Evolutionary conservation across 1,140 invertebrate species (phyloP), one percentile per base, ranked within the genome.

Genomic region (Procambarus clarkii): DNA sequence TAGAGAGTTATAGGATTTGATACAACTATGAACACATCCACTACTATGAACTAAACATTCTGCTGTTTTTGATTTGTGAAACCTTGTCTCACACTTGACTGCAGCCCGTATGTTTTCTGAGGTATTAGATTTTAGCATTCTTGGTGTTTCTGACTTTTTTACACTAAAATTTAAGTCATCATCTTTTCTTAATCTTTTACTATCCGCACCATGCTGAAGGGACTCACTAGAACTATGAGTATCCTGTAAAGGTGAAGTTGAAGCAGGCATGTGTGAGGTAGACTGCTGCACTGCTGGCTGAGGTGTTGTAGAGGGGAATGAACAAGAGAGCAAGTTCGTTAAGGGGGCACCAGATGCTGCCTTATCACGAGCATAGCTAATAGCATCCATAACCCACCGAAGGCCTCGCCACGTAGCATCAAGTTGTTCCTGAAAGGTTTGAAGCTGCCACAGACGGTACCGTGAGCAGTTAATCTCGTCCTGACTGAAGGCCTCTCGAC

Each of bases 341-440:
- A 93, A 44, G 24, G 82, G 91, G 54, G 91, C 85, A 48, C 92
- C 92, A 54, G 88, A 85, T 64, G 87, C 79, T 34, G 92, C 87
- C 91, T 97, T 97, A 94, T 99, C 98, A 86, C 98, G 95, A 1
- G 98, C 98, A 94, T 98, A 98, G 0, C 97, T 97, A 69, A 99
- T 97, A 3, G 98, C 96, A 93, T 99, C 98, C 96, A 98, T 98
- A 0, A 99, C 96, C 98, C 98, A 99, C 18, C 99, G 96, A 3
- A 97, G 97, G 45, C 97, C 96, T 94, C 98, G 98, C 98, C 98
- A 99, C 1, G 98, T 96, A 0, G 95, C 94, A 93, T 98, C 98
- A 15, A 98, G 95, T 93, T 97, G 97, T 1, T 96, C 95, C 94
- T 98, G 97, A 5, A 98, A 95, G 84, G 98, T 96, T 94, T 98